Conservation (phyloP, 1,140 invertebrate species). For the Oryctes rhinoceros region DNA sequence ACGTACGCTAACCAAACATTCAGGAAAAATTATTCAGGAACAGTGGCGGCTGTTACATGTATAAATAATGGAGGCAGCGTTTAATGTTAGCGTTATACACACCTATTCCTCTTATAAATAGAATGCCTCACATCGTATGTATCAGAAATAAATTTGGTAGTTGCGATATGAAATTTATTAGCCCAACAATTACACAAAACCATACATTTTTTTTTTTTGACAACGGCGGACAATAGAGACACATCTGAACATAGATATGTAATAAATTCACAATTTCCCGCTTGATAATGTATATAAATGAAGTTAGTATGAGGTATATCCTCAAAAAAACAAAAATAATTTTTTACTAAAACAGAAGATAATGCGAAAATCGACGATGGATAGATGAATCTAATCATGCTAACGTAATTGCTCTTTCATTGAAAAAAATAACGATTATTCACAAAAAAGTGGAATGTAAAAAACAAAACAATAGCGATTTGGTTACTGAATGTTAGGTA, state of each 20-base stretch:
- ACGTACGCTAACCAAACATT: conserved; percentile 9
- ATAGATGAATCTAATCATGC: too few relatives aligned
- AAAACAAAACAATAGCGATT: neutral
- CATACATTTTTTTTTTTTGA: conserved; percentile 33
- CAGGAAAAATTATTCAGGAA: neutral
- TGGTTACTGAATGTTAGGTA: neutral
- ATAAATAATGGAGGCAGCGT: conserved; percentile 3
- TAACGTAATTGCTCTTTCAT: too few relatives aligned
- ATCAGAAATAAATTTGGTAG: neutral
- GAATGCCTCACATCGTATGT: neutral
- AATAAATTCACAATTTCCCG: conserved; percentile 32
- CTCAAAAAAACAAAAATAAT: neutral
- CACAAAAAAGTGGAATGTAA: too few relatives aligned
- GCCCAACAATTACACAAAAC: conserved; percentile 24
- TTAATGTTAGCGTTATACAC: neutral
- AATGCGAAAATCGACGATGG: too few relatives aligned
- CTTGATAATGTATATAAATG: conserved; percentile 37
- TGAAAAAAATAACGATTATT: too few relatives aligned
- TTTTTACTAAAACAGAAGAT: neutral
- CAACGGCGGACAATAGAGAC: conserved; percentile 3
- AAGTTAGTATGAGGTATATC: conserved; percentile 17
- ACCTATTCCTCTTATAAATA: neutral
- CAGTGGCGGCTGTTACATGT: neutral
- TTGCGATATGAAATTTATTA: conserved; percentile 1
- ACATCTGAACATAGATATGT: conserved; percentile 15